Base-by-base conservation (phyloP, 2,888 invertebrate species). In the Stenodera caucasica region DNA sequence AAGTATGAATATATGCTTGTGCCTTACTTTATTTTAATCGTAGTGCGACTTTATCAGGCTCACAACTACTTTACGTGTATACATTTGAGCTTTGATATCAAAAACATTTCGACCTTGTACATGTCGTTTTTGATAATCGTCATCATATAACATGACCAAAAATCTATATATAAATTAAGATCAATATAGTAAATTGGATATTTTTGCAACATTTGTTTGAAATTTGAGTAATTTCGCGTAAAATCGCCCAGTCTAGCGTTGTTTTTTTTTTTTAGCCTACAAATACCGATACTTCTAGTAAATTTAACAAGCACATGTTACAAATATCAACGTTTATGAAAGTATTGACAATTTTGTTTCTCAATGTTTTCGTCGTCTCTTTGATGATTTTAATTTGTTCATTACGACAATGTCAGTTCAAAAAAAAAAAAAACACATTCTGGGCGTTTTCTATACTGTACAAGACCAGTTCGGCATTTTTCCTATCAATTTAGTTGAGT, bases 251-350 rank as follows among this genome's bases (percentile, higher is more conserved):
- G 51, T 58, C 49, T 40, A 21, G 21, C 40, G 21, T 60, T 60
- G 2, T 12, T 35, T 35, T 35, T 35, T 35, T 35, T 12, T 4
- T n/a, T 35, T n/a, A 35, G 5, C 2, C 12, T 21, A 15, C 49
- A 49, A 6, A 15, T 2, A 18, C 18, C 50, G 52, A 58, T 55
- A 55, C 40, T 30, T 49, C 49, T 55, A 60, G 59, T 57, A 57
- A 57, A 60, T 60, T 33, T 63, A 63, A 63, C 56, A 57, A 60
- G 57, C 63, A 55, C 52, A 56, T 63, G 57, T 59, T 57, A 60
- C 50, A 37, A 40, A 54, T 49, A 55, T 18, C 33, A 35, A 53
- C 35, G 49, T 55, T 61, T 58, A 55, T 45, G 54, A 61, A 62
- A 55, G 58, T 58, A 56, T 35, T 56, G 50, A 59, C 59, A 54